Evolutionary conservation across 2,797 vertebrate species (phyloP), one percentile per base, ranked within the genome.

Genomic region (Sebastes cheni): DNA sequence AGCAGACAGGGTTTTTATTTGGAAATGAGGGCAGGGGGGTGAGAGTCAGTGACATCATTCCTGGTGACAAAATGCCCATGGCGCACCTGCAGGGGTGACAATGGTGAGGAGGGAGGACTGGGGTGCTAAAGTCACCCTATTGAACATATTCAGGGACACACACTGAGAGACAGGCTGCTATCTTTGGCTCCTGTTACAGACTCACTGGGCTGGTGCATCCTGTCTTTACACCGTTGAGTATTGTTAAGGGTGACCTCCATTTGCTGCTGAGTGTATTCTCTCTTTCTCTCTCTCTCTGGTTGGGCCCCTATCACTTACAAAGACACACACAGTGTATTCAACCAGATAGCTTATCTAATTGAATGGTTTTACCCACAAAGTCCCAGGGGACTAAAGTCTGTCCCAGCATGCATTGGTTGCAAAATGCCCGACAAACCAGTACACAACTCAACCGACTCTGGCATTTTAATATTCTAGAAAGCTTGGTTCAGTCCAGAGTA

Each of bases 21-120:
- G 64, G 77, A 72, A 82, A 74, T 16, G 67, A 77, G 52, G 56
- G 61, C 25, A 42, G 61, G 72, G 77, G 77, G 30, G 46, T 50
- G 67, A 39, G 72, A 72, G 65, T 55, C 56, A 56, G 7, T 85
- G 88, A 90, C 80, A 54, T 87, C 84, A 88, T 56, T 75, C 55
- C 29, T 25, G 30, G 6, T 86, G 85, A 91, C 67, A 80, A 75
- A 86, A 61, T 67, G 75, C 34, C 67, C 22, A 10, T 55, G 82
- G 69, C 29, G 62, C n/a, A 55, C 55, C 75, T 84, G 62, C 50
- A 76, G 79, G 71, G 42, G 60, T 61, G 75, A 75, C 50, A 58
- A 22, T 22, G 62, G 36, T 61, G 72, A 59, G 20, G 67, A 89
- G 50, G 27, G 54, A 60, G 56, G 30, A 56, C 66, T 9, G 52